These are phyloP conservation scores for Chamaetylas fuelleborni DNA, from an alignment of 2,113 vertebrate species.

Conservation along the genomic window DNA sequence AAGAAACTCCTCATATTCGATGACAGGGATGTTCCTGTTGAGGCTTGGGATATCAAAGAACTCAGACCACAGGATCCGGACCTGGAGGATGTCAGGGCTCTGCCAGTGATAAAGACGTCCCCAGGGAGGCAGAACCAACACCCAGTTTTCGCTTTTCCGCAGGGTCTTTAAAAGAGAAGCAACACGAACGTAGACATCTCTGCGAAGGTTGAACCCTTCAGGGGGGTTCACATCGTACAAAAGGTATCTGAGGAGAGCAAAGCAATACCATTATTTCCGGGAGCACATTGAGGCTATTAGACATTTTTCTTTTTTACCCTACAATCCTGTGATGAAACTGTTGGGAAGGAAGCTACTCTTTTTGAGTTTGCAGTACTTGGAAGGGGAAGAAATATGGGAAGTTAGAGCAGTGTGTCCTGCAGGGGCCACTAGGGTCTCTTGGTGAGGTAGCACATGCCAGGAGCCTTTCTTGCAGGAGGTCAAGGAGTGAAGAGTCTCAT, in stretches of 20 bases:
- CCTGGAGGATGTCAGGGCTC: constrained; percentile 87
- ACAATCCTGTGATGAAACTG: accelerated
- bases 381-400: background rate
- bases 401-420: accelerated
- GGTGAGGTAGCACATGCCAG: accelerated
- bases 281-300: background rate
- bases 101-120: constrained; percentile 97
- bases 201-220: constrained; percentile 95
- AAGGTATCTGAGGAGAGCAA: constrained; percentile 80
- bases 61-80: constrained; percentile 86
- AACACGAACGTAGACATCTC: constrained; percentile 92
- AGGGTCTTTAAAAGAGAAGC: constrained; percentile 90
- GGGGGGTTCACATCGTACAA: constrained; percentile 96
- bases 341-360: background rate
- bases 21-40: constrained; percentile 86
- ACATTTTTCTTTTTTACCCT: accelerated
- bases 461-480: accelerated
- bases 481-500: background rate
- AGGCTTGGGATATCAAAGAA: constrained; percentile 92
- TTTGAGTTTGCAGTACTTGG: accelerated
- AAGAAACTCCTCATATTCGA: constrained; percentile 94
- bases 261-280: background rate
- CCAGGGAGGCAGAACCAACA: constrained; percentile 95
- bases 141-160: constrained; percentile 85
- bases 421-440: background rate